These are phyloP conservation scores for Pyxicephalus adspersus DNA, from an alignment of 2,113 vertebrate species.

Conservation along the genomic window DNA sequence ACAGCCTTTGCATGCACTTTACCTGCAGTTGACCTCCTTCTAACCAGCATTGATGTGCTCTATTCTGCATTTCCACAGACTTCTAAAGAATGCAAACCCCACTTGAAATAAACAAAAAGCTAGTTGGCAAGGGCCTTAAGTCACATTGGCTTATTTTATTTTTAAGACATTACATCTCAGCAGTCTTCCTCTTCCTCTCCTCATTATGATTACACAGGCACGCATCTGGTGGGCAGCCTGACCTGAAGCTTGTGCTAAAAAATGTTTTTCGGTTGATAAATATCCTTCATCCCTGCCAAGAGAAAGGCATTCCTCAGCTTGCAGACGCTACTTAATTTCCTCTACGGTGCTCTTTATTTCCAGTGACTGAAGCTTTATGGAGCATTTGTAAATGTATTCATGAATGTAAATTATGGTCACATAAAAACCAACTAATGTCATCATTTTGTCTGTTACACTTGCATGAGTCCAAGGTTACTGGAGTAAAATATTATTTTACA, in stretches of 20 bases:
- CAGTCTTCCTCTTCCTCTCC: too few relatives aligned
- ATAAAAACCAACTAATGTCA: slow-evolving; percentile 7
- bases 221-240: too few relatives aligned
- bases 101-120: too few relatives aligned
- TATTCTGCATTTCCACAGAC: too few relatives aligned
- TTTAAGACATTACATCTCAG: too few relatives aligned
- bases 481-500: neutral
- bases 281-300: slow-evolving; percentile 10
- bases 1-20: too few relatives aligned
- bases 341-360: neutral
- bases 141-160: too few relatives aligned
- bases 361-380: neutral
- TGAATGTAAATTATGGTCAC: slow-evolving; percentile 19
- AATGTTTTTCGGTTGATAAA: slow-evolving; percentile 30
- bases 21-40: too few relatives aligned
- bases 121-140: too few relatives aligned
- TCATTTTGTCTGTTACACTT: neutral
- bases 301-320: slow-evolving; percentile 11
- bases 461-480: neutral
- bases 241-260: neutral
- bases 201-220: too few relatives aligned
- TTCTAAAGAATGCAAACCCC: too few relatives aligned
- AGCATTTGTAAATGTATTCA: slow-evolving; percentile 6
- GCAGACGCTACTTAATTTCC: neutral
- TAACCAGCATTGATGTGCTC: too few relatives aligned